These are phyloP conservation scores for Noctuana brunneofusca DNA, from an alignment of 2,888 invertebrate genomes.

Conservation along the genomic window DNA sequence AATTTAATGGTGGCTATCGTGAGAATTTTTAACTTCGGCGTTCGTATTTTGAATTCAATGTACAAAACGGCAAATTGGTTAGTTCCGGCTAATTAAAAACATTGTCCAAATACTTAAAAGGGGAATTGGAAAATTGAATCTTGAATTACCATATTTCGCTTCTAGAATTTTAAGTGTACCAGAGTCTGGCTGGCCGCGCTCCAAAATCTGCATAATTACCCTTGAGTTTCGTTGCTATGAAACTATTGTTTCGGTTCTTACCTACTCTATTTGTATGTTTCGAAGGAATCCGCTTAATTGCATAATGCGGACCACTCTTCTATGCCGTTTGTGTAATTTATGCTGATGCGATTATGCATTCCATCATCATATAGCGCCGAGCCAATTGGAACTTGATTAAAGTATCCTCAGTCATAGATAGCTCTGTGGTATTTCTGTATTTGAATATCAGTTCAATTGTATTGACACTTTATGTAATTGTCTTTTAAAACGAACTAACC, in stretches of 20 bases:
- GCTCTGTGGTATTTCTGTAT: background rate
- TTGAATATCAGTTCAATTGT: background rate
- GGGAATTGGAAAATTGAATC: constrained; percentile 36
- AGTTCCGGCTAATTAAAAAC: constrained; percentile 35
- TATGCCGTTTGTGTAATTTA: constrained; percentile 29
- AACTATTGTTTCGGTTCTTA: constrained; percentile 37
- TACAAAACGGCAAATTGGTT: constrained; percentile 31
- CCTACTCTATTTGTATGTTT: constrained; percentile 43
- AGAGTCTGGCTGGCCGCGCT: constrained; percentile 37
- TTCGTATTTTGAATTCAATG: constrained; percentile 16
- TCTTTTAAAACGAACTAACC: too few relatives aligned
- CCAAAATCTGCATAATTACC: constrained; percentile 42
- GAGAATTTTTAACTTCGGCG: constrained; percentile 5
- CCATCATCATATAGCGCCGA: constrained; percentile 16
- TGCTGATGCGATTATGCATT: constrained; percentile 32
- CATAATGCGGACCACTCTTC: constrained; percentile 34
- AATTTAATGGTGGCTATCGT: background rate
- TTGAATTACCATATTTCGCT: constrained; percentile 33
- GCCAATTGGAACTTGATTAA: constrained; percentile 27
- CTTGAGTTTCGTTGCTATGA: constrained; percentile 35
- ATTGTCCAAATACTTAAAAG: constrained; percentile 35
- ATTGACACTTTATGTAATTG: too few relatives aligned
- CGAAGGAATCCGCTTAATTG: constrained; percentile 45
- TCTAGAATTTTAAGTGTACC: constrained; percentile 41
- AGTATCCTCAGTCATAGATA: constrained; percentile 10